These are phyloP conservation scores for Spilogale gracilis DNA, from an alignment of 2,113 vertebrate genomes.

Conservation along the genomic window DNA sequence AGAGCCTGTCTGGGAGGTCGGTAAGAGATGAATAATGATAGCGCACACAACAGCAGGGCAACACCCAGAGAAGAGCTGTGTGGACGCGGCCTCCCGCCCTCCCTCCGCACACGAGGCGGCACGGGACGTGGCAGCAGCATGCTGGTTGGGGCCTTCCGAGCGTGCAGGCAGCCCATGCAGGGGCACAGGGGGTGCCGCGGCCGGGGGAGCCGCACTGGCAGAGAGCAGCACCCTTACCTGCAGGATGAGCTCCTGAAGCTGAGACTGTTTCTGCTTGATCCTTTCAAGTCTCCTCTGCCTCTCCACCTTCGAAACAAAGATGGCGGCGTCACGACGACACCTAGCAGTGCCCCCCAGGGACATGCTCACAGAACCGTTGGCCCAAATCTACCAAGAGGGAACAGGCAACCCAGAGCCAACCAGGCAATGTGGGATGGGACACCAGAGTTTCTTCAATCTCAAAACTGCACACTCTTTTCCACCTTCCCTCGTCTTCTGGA, in stretches of 20 bases:
- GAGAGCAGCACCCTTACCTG: slow-evolving; percentile 89
- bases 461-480: fast-evolving
- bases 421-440: neutral
- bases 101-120: neutral
- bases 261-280: slow-evolving; percentile 99
- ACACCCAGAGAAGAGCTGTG: neutral
- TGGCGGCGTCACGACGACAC: fast-evolving
- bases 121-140: too few relatives aligned
- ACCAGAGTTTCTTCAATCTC: neutral
- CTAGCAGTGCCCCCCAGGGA: neutral
- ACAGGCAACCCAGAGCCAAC: neutral
- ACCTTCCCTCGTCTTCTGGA: neutral
- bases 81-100: neutral
- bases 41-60: neutral
- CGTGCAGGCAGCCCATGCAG: neutral
- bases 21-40: neutral
- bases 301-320: slow-evolving; percentile 91
- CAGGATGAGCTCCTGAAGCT: slow-evolving; percentile 98
- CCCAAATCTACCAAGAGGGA: neutral
- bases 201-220: neutral
- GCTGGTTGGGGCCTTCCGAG: neutral
- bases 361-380: fast-evolving
- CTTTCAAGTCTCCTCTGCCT: slow-evolving; percentile 96
- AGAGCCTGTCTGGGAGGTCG: fast-evolving
- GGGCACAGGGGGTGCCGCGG: neutral